Evolutionary conservation across 2,888 invertebrate genomes (phyloP), one percentile per base, ranked within the genome.

Genomic region (Eristalinus aeneus): DNA sequence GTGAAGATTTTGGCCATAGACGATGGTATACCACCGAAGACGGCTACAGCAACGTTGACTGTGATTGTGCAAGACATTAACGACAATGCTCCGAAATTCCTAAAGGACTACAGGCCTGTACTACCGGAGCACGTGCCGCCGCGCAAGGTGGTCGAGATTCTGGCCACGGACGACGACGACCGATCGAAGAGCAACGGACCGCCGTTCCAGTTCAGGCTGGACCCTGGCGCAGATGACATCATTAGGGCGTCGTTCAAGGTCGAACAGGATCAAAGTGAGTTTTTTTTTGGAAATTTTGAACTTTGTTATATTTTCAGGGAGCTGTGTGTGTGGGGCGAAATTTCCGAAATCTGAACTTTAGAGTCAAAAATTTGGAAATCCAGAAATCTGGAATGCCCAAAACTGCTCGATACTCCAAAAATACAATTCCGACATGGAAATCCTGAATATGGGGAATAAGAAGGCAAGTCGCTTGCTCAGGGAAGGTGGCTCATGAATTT

Each of bases 1-100:
- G 97, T 98, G 5, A 98, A 98, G 93, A 98, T 98, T 88, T 94
- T 98, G 90, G 98, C 98, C 3, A 98, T 98, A 90, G 98, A 98
- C 91, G 98, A 98, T 91, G 98, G 98, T 1, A 95, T 97, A 16
- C 98, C 98, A 1, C 97, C 98, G 0, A 97, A 97, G 93, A 98
- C 98, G 9, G 98, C 98, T 0, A 98, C 98, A 0, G 98, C 98
- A 0, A 98, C 98, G 0, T 93, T 98, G 58, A 98, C 98, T 2
- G 98, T 98, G 22, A 97, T 98, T 88, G 98, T 98, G 27, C 97
- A 97, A 93, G 98, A 98, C 90, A 98, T 98, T 88, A 98, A 98
- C 92, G 98, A 98, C 90, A 98, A 98, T 92, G 97, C 98, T 2
- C 98, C 98, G 4, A 97, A 97, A 88, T 98, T 98, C 94, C 93